Conservation (phyloP, 2,888 invertebrate genomes). For the Athetis lepigone region DNA sequence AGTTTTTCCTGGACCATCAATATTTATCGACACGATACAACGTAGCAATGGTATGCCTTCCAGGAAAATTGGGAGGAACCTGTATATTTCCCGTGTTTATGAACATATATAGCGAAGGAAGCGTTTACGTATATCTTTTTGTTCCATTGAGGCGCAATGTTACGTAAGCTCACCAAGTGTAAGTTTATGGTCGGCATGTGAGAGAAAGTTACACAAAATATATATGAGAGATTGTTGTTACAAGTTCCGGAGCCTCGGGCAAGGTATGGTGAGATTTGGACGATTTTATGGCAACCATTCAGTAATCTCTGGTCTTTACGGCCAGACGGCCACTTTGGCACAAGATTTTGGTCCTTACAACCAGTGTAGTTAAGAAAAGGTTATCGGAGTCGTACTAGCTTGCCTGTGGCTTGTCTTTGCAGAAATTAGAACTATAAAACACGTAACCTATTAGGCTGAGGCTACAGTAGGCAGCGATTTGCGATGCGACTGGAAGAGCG, state of each 20-base stretch:
- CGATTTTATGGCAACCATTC: conserved; percentile 9
- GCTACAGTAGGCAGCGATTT: too few species aligned
- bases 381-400: too few species aligned
- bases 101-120: not conserved
- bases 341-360: conserved; percentile 2
- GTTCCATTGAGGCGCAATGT: conserved; percentile 12
- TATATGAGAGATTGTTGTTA: conserved; percentile 9
- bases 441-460: too few species aligned
- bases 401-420: too few species aligned
- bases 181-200: conserved; percentile 22
- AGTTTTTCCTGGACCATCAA: conserved; percentile 22
- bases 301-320: conserved; percentile 36
- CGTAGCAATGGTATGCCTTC: conserved; percentile 7
- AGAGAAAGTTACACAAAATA: conserved; percentile 26
- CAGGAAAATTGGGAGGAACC: conserved; percentile 21
- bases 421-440: too few species aligned
- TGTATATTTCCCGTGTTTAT: conserved; percentile 7
- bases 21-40: conserved; percentile 41
- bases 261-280: conserved; percentile 10
- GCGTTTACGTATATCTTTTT: conserved; percentile 25
- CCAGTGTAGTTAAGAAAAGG: not conserved
- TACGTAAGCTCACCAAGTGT: conserved; percentile 10
- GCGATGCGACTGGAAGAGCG: too few species aligned
- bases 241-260: conserved; percentile 8
- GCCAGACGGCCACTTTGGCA: not conserved